A percentile compares a stretch with the other conserved stretches of the same genome.
Conservation (phyloP, 2,113 vertebrate species). For the Barbus barbus region DNA sequence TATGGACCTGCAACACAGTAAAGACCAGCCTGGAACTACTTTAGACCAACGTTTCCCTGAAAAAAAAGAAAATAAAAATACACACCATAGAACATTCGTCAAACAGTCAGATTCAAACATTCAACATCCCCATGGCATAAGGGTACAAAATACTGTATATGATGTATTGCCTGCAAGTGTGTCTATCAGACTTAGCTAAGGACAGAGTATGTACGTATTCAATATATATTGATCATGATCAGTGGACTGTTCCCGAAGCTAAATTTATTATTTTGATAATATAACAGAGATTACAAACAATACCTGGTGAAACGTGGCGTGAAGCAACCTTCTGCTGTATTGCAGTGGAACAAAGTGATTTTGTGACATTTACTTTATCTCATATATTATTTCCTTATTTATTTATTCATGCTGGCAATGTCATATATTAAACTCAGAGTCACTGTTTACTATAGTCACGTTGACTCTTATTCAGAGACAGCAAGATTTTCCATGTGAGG, state of each 20-base stretch:
- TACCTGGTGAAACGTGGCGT: neutral
- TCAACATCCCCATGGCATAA: too few relatives aligned
- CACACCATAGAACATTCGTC: too few relatives aligned
- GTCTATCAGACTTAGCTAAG: too few relatives aligned
- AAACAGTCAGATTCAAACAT: neutral
- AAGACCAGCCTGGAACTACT: too few relatives aligned
- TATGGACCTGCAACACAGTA: too few relatives aligned
- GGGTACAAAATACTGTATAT: too few relatives aligned
- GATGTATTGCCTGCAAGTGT: too few relatives aligned
- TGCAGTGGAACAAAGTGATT: neutral
- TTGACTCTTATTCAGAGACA: neutral
- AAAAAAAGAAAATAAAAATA: too few relatives aligned
- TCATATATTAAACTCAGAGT: neutral
- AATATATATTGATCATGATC: neutral
- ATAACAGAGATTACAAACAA: neutral
- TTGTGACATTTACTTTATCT: constrained; percentile 17
- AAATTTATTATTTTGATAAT: neutral
- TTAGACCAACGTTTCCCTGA: too few relatives aligned
- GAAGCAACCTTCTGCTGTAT: neutral
- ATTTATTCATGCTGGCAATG: neutral
- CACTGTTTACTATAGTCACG: neutral
- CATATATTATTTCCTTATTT: constrained; percentile 8
- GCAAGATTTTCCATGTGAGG: neutral
- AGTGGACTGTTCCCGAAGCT: neutral
- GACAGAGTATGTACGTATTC: too few relatives aligned